Base-by-base conservation (phyloP, 1,140 invertebrate genomes). In the Drosophila suzukii region DNA sequence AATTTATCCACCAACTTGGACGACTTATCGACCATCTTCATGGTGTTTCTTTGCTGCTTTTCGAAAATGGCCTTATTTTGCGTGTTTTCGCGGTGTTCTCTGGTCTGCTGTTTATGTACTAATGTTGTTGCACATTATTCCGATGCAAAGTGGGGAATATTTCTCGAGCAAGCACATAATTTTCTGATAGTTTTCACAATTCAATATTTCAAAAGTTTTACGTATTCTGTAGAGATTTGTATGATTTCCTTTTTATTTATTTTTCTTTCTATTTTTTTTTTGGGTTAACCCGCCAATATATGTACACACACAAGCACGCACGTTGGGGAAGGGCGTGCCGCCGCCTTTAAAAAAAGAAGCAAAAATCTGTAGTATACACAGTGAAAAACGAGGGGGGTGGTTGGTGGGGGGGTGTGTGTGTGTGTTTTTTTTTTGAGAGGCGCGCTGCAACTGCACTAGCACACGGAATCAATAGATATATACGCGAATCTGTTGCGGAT, bases 11-110 rank as follows among this genome's bases (percentile, higher is more conserved):
- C 91, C 76, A 91, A 62, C 65, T 91, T 91, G 50, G 90, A 89
- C 39, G 90, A 91, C 79, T 91, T 91, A 72, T 91, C 90, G 50
- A 91, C 90, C 90, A 91, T 91, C 88, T 91, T 91, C 90, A 91
- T 91, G 71, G 72, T 76, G 58, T 62, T 47, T 39, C 54, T 72
- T 34, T 13, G 44, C 34, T 61, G 49, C 13, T 38, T 60, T 17
- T 15, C 27, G 38, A 36, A 53, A 36, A 51, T 4, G 10, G 17
- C 4, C 10, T 49, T 61, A 54, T 20, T 57, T 44, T 34, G 49
- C 27, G 47, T 61, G 49, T 41, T 59, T 68, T 62, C 43, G 63
- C 46, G 55, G 17, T 43, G 41, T 62, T 44, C 49, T 61, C 58
- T 58, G 61, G 10, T 46, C 55, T 34, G 53, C 51, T 61, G 58